phyloP scores from a whole-genome alignment of 92 coral and sea anemone species.

The Epizoanthus fatuus region DNA sequence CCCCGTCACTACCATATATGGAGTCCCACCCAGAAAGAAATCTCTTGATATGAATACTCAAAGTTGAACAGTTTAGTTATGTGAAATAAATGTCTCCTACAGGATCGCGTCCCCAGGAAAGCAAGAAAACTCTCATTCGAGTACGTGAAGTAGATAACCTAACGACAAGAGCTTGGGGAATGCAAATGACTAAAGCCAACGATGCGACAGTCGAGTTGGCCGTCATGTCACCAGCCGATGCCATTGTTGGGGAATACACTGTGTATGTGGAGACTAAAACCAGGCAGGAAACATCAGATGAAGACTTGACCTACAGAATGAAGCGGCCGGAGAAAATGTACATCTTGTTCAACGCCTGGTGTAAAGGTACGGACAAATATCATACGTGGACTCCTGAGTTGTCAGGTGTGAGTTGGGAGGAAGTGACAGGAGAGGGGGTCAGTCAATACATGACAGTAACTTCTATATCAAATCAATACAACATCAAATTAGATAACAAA shows the following conservation, averaged over 20 bases:
- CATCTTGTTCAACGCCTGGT: slow-evolving; percentile 34
- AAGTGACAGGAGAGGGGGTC: too few relatives aligned
- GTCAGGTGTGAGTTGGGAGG: not conserved
- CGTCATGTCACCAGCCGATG: slow-evolving; percentile 75
- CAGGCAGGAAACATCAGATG: slow-evolving; percentile 38
- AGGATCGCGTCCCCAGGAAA: slow-evolving; percentile 80
- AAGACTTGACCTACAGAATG: slow-evolving; percentile 55
- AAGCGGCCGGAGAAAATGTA: slow-evolving; percentile 55
- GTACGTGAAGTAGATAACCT: slow-evolving; percentile 47
- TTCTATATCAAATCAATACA: too few relatives aligned
- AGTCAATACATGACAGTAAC: too few relatives aligned
- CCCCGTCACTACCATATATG: too few relatives aligned
- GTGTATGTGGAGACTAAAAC: slow-evolving; percentile 76
- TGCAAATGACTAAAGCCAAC: slow-evolving; percentile 30
- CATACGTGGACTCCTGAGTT: not conserved
- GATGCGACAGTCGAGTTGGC: slow-evolving; percentile 60
- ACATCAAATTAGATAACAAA: too few relatives aligned
- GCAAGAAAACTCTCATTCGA: slow-evolving; percentile 78
- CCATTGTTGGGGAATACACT: slow-evolving; percentile 75
- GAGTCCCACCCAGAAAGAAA: too few relatives aligned
- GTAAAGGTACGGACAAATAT: slow-evolving; percentile 2
- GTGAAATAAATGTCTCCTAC: not conserved
- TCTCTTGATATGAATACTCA: too few relatives aligned
- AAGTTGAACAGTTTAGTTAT: too few relatives aligned
- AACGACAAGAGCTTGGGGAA: slow-evolving; percentile 66